Evolutionary conservation across 1,140 invertebrate species (phyloP).

Genomic region (Pteromalus puparum): DNA sequence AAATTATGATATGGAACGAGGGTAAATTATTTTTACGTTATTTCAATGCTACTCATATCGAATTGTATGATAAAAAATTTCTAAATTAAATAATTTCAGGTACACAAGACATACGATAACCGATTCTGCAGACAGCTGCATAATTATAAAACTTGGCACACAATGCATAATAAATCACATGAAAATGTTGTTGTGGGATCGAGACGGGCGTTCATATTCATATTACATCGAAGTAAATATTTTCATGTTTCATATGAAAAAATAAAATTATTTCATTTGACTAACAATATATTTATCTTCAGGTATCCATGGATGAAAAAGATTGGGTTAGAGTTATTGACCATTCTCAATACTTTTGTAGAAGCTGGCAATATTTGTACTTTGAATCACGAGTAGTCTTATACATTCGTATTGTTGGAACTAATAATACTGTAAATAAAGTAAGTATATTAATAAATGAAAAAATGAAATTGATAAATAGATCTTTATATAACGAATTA

Average conservation of each 20-base stretch:
- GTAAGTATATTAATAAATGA: constrained; percentile 67
- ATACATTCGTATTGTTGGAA: constrained; percentile 94
- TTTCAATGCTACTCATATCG: constrained; percentile 22
- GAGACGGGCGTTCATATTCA: constrained; percentile 94
- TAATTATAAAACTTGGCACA: constrained; percentile 90
- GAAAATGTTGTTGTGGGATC: constrained; percentile 95
- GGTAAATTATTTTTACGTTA: constrained; percentile 62
- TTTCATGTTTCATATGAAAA: background rate
- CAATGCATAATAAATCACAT: constrained; percentile 96
- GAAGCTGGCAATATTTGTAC: constrained; percentile 97
- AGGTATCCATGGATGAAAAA: constrained; percentile 95
- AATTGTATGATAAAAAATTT: constrained; percentile 2
- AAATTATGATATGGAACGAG: constrained; percentile 94
- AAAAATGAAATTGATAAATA: constrained; percentile 19
- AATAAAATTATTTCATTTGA: constrained; percentile 15
- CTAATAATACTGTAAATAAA: constrained; percentile 96
- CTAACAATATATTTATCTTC: constrained; percentile 42
- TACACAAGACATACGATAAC: constrained; percentile 96
- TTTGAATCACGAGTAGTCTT: constrained; percentile 92
- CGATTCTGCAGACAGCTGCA: constrained; percentile 86
- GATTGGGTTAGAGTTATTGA: constrained; percentile 96
- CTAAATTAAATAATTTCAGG: constrained; percentile 63
- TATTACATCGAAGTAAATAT: constrained; percentile 90
- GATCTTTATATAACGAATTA: constrained; percentile 30
- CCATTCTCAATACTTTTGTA: constrained; percentile 92